Evolutionary conservation across 2,888 invertebrate species (phyloP).

Genomic region (Philhelius pedissequus): DNA sequence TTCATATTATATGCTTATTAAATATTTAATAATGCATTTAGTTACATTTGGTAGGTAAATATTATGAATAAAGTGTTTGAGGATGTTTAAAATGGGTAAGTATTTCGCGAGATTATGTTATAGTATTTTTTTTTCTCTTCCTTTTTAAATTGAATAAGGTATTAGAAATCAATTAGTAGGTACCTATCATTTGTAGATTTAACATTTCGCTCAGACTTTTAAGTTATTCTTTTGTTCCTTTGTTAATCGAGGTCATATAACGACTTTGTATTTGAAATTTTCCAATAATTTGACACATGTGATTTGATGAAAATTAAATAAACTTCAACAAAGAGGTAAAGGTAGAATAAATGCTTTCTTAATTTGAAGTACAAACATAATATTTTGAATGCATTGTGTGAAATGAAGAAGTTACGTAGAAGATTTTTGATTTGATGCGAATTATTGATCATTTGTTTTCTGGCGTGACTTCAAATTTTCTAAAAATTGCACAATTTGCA

Average conservation of each 20-base stretch:
- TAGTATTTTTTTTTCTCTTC: background rate
- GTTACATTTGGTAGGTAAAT: background rate
- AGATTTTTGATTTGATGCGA: too few species aligned
- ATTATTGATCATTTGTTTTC: too few species aligned
- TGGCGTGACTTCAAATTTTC: too few species aligned
- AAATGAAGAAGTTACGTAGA: too few species aligned
- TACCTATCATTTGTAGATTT: background rate
- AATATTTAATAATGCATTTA: constrained; percentile 5
- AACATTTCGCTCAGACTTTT: background rate
- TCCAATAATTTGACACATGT: background rate
- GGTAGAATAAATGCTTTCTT: background rate
- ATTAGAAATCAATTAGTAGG: background rate
- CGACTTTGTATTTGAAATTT: background rate
- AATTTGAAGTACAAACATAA: background rate
- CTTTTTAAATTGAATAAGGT: background rate
- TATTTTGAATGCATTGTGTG: background rate
- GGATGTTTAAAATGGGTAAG: background rate
- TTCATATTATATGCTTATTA: background rate
- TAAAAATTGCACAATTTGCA: too few species aligned
- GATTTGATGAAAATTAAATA: background rate
- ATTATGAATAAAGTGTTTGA: background rate
- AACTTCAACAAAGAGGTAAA: background rate
- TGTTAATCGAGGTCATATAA: background rate
- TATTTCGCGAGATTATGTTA: constrained; percentile 1
- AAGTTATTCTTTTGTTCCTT: constrained; percentile 17